Base-by-base conservation (phyloP, 2,113 vertebrate genomes). In the Apteryx mantelli region DNA sequence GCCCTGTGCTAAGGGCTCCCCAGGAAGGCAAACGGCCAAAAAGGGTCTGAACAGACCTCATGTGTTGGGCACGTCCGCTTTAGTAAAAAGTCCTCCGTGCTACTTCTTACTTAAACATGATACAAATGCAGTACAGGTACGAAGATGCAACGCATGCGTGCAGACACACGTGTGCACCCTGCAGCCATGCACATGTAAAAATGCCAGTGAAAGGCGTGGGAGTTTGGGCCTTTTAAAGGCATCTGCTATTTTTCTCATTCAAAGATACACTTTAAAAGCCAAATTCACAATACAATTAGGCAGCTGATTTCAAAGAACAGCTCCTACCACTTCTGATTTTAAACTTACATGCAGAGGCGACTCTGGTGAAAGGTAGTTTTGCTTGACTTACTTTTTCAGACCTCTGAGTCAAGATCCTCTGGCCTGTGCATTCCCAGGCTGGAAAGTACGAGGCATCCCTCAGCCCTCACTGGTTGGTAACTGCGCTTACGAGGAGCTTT, bases 131-230 rank as follows among this genome's bases (percentile, higher is more conserved):
- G 32, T 2, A 9, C 30, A 60, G 60, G 36, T 1, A 36, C 18
- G 55, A 68, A n/a, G 26, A 60, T 0, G 2, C 19, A 80, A 69
- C 14, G 22, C 22, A 20, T 5, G 42, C 2, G 18, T 46, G 52
- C 61, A 71, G 36, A 53, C 3, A 1, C 1, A 0, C 4, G 14
- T 3, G 8, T 8, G 48, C 20, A 65, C 42, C 26, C 66, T 56
- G 36, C 0, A 81, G 77, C 32, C 1, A 0, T 5, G 64, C 21
- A 2, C 22, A 63, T 2, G 10, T 56, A 83, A 80, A 89, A 92
- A 65, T 52, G 32, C 2, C 61, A 64, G 14, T 9, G 21, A 74
- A 78, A 70, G 38, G 32, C 50, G 8, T 11, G 7, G 8, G 5
- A 7, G 3, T 5, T 42, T 34, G 46, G 7, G 48, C 13, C 38